phyloP scores from a whole-genome alignment of 2,113 vertebrate genomes.

The Anarhynchus alexandrinus region DNA sequence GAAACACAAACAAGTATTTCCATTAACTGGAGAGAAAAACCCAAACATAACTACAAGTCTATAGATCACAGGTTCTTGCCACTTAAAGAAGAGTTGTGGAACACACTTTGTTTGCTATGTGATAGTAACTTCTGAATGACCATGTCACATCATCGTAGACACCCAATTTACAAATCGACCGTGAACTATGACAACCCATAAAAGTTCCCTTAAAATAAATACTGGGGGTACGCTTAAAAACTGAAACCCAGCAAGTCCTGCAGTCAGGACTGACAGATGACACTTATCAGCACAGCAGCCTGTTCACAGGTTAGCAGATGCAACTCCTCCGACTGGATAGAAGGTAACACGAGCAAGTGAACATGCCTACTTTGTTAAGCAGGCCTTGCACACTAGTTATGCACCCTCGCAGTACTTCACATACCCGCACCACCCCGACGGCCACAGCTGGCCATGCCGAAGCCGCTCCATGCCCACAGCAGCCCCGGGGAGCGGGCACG shows the following conservation, averaged over 20 bases:
- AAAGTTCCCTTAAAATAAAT: neutral
- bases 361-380: neutral
- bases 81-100: neutral
- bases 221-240: neutral
- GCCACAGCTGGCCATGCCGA: neutral
- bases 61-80: neutral
- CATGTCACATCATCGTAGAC: neutral
- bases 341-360: neutral
- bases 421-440: neutral
- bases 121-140: neutral
- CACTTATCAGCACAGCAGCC: neutral
- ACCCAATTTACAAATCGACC: neutral
- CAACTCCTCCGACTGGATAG: neutral
- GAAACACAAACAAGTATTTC: neutral
- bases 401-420: neutral
- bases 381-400: neutral
- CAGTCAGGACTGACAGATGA: neutral
- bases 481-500: neutral
- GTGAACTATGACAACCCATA: neutral
- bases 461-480: neutral
- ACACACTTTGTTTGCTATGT: neutral
- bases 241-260: neutral
- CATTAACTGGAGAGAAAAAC: neutral
- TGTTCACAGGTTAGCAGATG: neutral
- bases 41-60: neutral